Percentiles rank a stretch among this genome's conserved stretches.
phyloP scores from a whole-genome alignment of 2,888 invertebrate species.

The Helobdella robusta region DNA sequence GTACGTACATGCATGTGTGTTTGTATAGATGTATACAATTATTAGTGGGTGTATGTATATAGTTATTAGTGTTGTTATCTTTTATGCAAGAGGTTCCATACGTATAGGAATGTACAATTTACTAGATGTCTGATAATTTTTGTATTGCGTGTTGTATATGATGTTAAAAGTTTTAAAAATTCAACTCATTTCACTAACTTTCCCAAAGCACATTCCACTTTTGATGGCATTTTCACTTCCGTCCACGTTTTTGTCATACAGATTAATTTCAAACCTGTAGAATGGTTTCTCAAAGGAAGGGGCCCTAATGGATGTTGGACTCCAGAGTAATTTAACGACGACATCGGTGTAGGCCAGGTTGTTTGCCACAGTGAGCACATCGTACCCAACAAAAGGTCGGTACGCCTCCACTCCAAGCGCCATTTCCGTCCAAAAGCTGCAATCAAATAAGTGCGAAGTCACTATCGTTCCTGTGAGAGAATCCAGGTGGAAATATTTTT shows the following conservation, averaged over 20 bases:
- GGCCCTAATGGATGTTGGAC: not conserved
- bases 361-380: not conserved
- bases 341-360: slow-evolving; percentile 16
- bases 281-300: slow-evolving; percentile 13
- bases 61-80: no score
- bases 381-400: not conserved
- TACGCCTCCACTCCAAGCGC: slow-evolving; percentile 2
- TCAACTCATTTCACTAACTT: not conserved
- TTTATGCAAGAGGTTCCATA: no score
- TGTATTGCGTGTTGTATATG: no score
- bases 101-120: no score
- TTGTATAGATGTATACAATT: no score
- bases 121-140: no score
- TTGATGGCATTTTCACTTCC: no score
- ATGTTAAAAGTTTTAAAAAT: no score
- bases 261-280: slow-evolving; percentile 4
- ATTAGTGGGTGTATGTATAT: no score
- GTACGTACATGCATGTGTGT: no score
- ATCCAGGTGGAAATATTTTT: slow-evolving; percentile 13
- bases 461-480: slow-evolving; percentile 5
- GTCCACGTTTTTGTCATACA: no score
- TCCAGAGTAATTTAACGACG: not conserved
- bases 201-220: slow-evolving; percentile 8
- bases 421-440: not conserved
- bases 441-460: slow-evolving; percentile 12